A percentile compares a stretch with the other conserved stretches of the same genome.
These are phyloP conservation scores for Gallinago media DNA, from an alignment of 2,113 vertebrate species.

Conservation along the genomic window DNA sequence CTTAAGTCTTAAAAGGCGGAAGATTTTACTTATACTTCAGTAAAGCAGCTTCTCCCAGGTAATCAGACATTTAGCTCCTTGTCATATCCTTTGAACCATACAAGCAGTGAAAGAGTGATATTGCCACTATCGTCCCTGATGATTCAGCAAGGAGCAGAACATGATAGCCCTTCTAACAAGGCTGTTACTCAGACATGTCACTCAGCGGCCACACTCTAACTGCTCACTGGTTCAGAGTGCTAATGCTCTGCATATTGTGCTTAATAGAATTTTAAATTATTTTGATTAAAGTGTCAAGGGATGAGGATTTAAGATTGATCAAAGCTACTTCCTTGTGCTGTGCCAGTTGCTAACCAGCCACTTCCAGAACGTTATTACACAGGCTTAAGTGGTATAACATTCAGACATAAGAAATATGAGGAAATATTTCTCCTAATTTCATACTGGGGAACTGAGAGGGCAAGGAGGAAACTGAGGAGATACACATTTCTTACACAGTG, in stretches of 20 bases:
- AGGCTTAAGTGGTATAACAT: slow-evolving; percentile 29
- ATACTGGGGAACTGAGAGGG: not conserved
- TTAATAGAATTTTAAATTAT: slow-evolving; percentile 83
- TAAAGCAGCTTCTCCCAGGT: not conserved
- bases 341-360: slow-evolving; percentile 59
- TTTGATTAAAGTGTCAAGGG: slow-evolving; percentile 81
- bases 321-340: slow-evolving; percentile 56
- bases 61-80: slow-evolving; percentile 13
- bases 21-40: not conserved
- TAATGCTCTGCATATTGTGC: slow-evolving; percentile 74
- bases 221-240: slow-evolving; percentile 57
- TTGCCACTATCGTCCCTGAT: not conserved
- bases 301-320: slow-evolving; percentile 75
- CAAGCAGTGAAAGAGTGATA: slow-evolving; percentile 12
- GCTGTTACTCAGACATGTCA: slow-evolving; percentile 50
- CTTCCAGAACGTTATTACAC: slow-evolving; percentile 46
- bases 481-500: not conserved
- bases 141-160: slow-evolving; percentile 61
- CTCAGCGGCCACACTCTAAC: not conserved
- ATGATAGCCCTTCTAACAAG: slow-evolving; percentile 40
- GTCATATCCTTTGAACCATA: slow-evolving; percentile 11
- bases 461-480: not conserved
- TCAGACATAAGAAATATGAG: slow-evolving; percentile 22
- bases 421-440: slow-evolving; percentile 37
- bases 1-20: not conserved